Percentiles rank a stretch among this genome's conserved stretches.
Conservation (phyloP, 23 tunicate species). For the Oikopleura dioica region DNA sequence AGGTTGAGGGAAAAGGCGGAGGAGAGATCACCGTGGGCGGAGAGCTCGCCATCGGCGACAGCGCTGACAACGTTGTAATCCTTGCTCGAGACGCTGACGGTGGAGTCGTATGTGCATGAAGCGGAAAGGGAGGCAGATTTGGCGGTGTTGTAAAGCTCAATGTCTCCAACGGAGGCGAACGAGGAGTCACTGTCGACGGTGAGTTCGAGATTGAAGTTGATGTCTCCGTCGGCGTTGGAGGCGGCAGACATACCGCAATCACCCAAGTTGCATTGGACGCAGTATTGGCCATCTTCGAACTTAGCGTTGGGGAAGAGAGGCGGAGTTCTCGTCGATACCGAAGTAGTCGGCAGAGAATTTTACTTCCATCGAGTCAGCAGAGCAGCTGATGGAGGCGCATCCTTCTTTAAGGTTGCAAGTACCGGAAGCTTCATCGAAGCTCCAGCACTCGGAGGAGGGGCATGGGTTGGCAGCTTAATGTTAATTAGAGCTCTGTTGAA, state of each 20-base stretch:
- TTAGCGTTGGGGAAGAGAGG: neutral
- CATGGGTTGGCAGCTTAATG: too few species aligned
- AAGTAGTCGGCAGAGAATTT: neutral
- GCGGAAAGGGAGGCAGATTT: neutral
- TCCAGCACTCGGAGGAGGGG: neutral
- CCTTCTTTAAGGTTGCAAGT: neutral
- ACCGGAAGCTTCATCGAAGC: neutral
- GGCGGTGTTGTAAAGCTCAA: neutral
- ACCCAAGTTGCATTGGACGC: neutral
- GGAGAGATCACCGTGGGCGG: neutral
- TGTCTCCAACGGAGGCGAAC: neutral
- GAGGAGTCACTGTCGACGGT: neutral
- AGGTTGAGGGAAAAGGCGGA: neutral
- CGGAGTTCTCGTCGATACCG: neutral
- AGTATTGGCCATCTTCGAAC: neutral
- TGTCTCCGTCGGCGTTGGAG: neutral
- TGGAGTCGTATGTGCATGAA: neutral
- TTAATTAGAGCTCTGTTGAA: too few species aligned
- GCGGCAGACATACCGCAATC: neutral
- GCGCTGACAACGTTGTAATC: neutral
- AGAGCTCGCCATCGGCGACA: neutral
- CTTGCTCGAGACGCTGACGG: neutral
- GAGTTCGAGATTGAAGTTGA: neutral
- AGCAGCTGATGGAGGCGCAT: neutral
- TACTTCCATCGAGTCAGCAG: neutral